Evolutionary conservation across 2,113 vertebrate genomes (phyloP), one percentile per base, ranked within the genome.

Genomic region (Prunella fulvescens): DNA sequence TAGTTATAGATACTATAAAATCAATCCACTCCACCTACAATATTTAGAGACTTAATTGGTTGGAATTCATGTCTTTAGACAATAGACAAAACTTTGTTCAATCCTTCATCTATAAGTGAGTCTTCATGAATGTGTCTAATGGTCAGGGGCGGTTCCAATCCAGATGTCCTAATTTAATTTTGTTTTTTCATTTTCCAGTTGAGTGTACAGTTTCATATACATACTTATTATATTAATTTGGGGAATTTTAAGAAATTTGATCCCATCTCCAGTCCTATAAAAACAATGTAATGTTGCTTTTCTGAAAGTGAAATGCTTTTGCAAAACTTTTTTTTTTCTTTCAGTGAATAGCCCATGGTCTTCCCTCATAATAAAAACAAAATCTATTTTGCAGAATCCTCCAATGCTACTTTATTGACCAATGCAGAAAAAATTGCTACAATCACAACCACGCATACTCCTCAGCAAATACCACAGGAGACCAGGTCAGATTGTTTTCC

Each of bases 401-500:
- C 99, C 35, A 99, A 99, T 86, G 99, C 99, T 29, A 99, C 99
- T 62, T 98, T 99, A 98, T 97, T 99, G 98, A 99, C 99, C 96
- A 99, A 99, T n/a, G 99, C 99, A 9, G 99, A 99, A 98, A 99
- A 99, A 98, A 99, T 99, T 19, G 99, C 99, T 95, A 99, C 99
- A 85, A 99, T 99, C 96, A 99, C 99, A 93, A 99, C 99, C 95
- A 99, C 99, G 45, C 99, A 99, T 97, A 98, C 98, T 53, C 98
- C 99, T 96, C 99, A 99, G 98, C 99, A 99, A 87, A 98, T 99
- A 70, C 86, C 97, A 58, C 98, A 98, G 95, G 99, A 99, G 97
- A 97, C 98, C 96, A 99, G 99, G 99, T 99, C 98, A 98, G 98
- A 86, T 60, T 88, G 89, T 94, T 69, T 80, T 91, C 54, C 28